These are phyloP conservation scores for Austrofundulus limnaeus DNA, from an alignment of 2,113 vertebrate genomes.

Conservation along the genomic window DNA sequence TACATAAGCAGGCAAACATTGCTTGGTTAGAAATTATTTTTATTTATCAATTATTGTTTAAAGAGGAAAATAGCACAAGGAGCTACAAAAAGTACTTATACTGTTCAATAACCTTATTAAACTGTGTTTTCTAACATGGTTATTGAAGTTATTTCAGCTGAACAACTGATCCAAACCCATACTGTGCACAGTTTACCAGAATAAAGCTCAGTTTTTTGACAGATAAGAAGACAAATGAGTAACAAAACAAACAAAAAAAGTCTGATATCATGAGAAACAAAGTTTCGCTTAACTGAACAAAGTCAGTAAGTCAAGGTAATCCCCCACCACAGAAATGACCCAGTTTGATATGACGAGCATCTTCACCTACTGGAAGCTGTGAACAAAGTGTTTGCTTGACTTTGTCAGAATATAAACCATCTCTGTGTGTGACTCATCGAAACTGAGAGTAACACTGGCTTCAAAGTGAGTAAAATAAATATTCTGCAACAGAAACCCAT, in stretches of 20 bases:
- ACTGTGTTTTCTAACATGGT: too few relatives aligned
- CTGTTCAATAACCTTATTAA: too few relatives aligned
- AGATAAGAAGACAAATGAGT: background rate
- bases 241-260: background rate
- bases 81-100: too few relatives aligned
- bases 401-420: constrained; percentile 23
- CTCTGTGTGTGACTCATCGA: constrained; percentile 34
- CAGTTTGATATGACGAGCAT: constrained; percentile 13
- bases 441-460: constrained; percentile 18
- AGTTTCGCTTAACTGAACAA: constrained; percentile 17
- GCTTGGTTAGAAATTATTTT: too few relatives aligned
- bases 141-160: too few relatives aligned
- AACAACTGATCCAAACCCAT: too few relatives aligned
- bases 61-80: too few relatives aligned
- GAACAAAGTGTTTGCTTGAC: constrained; percentile 24
- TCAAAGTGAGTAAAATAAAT: constrained; percentile 1
- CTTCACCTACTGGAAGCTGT: constrained; percentile 13
- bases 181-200: constrained; percentile 40
- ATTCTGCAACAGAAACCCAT: background rate
- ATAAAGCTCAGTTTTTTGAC: constrained; percentile 11
- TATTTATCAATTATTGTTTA: too few relatives aligned
- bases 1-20: too few relatives aligned
- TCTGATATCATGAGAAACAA: constrained; percentile 1
- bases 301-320: constrained; percentile 38
- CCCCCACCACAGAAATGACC: constrained; percentile 14